Evolutionary conservation across 2,888 invertebrate species (phyloP), one percentile per base, ranked within the genome.

Genomic region (Operophtera brumata): DNA sequence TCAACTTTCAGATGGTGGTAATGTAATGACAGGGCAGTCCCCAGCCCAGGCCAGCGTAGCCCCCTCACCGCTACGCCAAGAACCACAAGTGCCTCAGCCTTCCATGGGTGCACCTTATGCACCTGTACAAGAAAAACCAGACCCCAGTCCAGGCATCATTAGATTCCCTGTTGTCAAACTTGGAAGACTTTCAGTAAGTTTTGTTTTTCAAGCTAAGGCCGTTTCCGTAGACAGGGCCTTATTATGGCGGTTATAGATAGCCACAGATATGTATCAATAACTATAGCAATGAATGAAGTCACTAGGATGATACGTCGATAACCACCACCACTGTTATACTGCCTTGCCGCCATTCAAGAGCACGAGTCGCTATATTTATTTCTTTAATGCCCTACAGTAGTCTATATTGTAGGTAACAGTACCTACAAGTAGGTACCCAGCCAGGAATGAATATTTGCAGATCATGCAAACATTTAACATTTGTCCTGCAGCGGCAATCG

Each of bases 31-130:
- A 64, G 91, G 92, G 9, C 91, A 92, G 61, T 92, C 93, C 37
- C 92, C 93, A 54, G 93, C 92, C 14, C 93, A 93, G 81, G 93
- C 92, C 13, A 92, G 92, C 66, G 91, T 92, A 52, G 92, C 93
- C 34, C 92, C 93, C 14, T 90, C 91, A 37, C 91, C 91, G 9
- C 72, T 91, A 48, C 86, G 90, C 34, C 85, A 84, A 59, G 90
- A 91, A 73, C 90, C 90, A 2, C 89, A 87, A 75, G 90, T 89
- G 78, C 90, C 91, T 71, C 86, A 85, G 62, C 84, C 90, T 32
- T 84, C 86, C 2, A 90, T 89, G 88, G 87, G 89, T 10, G 84
- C 84, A 11, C 87, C 88, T 0, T 89, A 87, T 58, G 80, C 86
- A 12, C 77, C 78, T 0, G 65, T 61, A 40, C 78, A 74, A 57